Percentiles rank a stretch among this genome's conserved stretches.
phyloP scores from a whole-genome alignment of 2,888 invertebrate species.

The Onchidella celtica region DNA sequence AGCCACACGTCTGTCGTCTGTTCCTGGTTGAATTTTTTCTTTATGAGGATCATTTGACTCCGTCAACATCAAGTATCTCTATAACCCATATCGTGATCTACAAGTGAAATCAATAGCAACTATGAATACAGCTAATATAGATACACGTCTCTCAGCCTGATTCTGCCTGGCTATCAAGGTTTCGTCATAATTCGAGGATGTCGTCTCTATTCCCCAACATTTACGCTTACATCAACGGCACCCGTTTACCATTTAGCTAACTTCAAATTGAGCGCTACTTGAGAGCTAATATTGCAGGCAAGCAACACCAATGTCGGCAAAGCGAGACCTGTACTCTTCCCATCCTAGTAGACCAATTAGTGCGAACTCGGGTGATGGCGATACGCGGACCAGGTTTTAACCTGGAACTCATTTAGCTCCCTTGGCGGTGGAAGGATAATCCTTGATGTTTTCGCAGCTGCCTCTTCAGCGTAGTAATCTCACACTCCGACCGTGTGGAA shows the following conservation, averaged over 20 bases:
- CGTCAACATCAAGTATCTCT: too few species aligned
- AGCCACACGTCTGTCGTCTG: too few species aligned
- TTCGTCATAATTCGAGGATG: background rate
- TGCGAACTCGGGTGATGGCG: background rate
- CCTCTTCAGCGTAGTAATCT: conserved; percentile 14
- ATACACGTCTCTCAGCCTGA: too few species aligned
- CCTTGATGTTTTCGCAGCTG: conserved; percentile 40
- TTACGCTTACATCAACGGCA: background rate
- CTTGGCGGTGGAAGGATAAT: conserved; percentile 9
- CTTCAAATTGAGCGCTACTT: background rate
- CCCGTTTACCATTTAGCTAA: background rate
- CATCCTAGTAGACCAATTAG: conserved; percentile 36
- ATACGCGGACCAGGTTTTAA: background rate
- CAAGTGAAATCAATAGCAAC: too few species aligned
- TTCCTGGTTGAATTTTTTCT: too few species aligned
- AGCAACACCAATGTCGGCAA: background rate
- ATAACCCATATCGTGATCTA: too few species aligned
- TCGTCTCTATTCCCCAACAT: background rate
- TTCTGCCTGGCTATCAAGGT: background rate
- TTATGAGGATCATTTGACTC: too few species aligned
- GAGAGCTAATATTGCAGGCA: conserved; percentile 2
- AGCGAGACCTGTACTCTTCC: background rate
- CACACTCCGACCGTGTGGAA: background rate
- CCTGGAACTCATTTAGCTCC: conserved; percentile 32
- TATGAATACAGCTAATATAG: too few species aligned